These are phyloP conservation scores for Philereme vetulata DNA, from an alignment of 2,888 invertebrate genomes.

Conservation along the genomic window DNA sequence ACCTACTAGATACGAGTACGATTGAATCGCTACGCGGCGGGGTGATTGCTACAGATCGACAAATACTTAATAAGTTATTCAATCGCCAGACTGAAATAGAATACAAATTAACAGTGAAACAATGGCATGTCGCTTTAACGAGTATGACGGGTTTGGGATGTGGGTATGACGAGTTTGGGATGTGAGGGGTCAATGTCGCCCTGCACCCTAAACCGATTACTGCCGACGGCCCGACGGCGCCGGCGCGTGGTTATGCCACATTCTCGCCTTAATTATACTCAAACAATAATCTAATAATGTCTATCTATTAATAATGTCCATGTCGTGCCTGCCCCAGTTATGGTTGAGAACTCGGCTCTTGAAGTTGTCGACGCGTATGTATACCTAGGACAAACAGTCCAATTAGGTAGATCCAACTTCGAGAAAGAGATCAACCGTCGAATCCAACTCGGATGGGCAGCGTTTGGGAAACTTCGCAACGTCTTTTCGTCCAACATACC, in stretches of 20 bases:
- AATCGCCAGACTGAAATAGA: conserved; percentile 11
- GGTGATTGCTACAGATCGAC: not conserved
- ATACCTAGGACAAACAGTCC: too few species aligned
- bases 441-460: too few species aligned
- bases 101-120: conserved; percentile 15
- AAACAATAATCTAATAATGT: conserved; percentile 45
- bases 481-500: too few species aligned
- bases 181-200: conserved; percentile 52
- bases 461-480: too few species aligned
- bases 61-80: not conserved
- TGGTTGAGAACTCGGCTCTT: too few species aligned
- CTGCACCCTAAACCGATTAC: conserved; percentile 42
- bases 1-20: too few species aligned
- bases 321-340: too few species aligned
- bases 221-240: conserved; percentile 37
- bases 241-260: conserved; percentile 38
- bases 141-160: conserved; percentile 12
- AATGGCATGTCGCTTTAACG: conserved; percentile 16
- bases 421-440: too few species aligned
- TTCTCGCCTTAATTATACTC: conserved; percentile 50
- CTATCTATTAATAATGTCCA: too few species aligned
- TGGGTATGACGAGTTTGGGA: conserved; percentile 11
- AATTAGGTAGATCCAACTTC: too few species aligned
- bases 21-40: not conserved
- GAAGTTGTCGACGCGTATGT: too few species aligned